A percentile compares a stretch with the other conserved stretches of the same genome.
Conservation (phyloP, 2,113 vertebrate genomes). For the Crotalus viridis region DNA sequence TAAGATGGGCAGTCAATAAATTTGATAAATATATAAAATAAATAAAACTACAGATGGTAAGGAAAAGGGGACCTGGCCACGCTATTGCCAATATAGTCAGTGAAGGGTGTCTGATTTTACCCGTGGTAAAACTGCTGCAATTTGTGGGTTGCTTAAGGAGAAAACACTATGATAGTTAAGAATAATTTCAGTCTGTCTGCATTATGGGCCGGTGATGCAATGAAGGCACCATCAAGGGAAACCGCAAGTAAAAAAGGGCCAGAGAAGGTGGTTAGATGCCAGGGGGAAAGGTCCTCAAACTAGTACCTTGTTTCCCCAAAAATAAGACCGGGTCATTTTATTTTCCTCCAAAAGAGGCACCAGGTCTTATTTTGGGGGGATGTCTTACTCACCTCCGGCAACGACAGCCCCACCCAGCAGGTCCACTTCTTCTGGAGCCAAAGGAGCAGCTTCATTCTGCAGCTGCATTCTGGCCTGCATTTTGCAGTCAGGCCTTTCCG, state of each 20-base stretch:
- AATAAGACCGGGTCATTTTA: too few relatives aligned
- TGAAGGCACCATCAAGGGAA: background rate
- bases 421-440: too few relatives aligned
- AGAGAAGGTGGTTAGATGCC: background rate
- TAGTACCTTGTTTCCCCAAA: background rate
- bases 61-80: background rate
- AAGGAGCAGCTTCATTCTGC: too few relatives aligned
- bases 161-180: background rate
- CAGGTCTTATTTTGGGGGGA: too few relatives aligned
- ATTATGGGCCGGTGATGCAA: background rate
- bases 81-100: background rate
- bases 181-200: background rate
- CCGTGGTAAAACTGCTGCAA: background rate
- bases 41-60: background rate
- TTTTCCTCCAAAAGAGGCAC: too few relatives aligned
- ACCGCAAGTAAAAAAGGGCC: background rate
- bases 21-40: background rate
- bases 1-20: background rate
- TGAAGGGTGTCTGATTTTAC: background rate
- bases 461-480: too few relatives aligned
- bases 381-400: too few relatives aligned
- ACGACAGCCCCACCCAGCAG: too few relatives aligned
- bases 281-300: background rate
- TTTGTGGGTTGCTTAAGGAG: background rate
- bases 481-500: too few relatives aligned